These are phyloP conservation scores for Odocoileus hemionus DNA, from an alignment of 2,113 vertebrate species.

Conservation along the genomic window DNA sequence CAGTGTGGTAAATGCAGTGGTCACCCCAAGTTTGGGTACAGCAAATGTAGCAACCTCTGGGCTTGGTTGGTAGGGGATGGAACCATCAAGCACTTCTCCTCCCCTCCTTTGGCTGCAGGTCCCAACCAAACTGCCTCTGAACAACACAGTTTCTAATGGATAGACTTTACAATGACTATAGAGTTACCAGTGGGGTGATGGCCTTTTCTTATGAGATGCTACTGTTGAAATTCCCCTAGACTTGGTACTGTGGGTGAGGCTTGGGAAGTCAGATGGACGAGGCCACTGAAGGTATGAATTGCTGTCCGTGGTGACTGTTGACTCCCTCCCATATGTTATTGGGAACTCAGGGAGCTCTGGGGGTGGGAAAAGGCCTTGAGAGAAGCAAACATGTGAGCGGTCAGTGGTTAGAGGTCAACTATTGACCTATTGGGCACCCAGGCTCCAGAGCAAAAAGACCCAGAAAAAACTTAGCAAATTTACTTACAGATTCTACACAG, in stretches of 20 bases:
- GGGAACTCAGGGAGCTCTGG: not conserved
- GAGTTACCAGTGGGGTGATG: not conserved
- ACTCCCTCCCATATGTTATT: not conserved
- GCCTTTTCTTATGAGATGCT: not conserved
- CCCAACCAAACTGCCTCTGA: not conserved
- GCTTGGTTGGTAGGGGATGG: not conserved
- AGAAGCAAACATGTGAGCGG: not conserved
- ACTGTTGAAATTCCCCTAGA: not conserved
- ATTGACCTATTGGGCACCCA: not conserved
- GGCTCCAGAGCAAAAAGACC: not conserved
- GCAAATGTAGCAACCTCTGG: not conserved
- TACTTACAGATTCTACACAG: not conserved
- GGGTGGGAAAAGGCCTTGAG: not conserved
- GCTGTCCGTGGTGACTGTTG: not conserved
- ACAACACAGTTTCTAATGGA: not conserved
- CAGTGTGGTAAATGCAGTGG: not conserved
- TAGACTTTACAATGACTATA: not conserved
- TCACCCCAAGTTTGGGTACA: not conserved
- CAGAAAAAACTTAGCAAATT: conserved; percentile 9
- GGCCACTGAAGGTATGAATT: not conserved
- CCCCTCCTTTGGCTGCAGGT: not conserved
- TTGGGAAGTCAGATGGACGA: not conserved
- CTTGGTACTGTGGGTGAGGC: not conserved
- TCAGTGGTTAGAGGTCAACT: not conserved
- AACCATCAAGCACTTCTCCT: not conserved